Conservation (phyloP, 1,140 invertebrate genomes). For the Adelges cooleyi region DNA sequence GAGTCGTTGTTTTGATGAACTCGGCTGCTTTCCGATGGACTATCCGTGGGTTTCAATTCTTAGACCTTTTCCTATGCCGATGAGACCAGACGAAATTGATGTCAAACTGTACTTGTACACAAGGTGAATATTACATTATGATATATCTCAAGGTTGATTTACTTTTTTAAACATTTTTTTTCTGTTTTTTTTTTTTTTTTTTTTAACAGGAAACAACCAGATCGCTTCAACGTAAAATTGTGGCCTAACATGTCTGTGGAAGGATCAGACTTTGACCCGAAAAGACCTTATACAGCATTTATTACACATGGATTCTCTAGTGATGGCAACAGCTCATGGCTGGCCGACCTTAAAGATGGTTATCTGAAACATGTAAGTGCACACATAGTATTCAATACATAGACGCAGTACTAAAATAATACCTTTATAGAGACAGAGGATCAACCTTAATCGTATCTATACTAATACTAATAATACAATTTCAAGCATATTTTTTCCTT, state of each 20-base stretch:
- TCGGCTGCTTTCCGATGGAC: slow-evolving; percentile 35
- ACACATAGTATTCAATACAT: not conserved
- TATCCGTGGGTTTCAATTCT: slow-evolving; percentile 34
- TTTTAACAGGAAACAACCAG: slow-evolving; percentile 25
- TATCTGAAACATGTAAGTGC: slow-evolving; percentile 34
- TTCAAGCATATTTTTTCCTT: too few species aligned
- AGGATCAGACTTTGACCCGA: slow-evolving; percentile 31
- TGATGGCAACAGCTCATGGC: slow-evolving; percentile 33
- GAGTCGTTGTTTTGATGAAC: slow-evolving; percentile 35
- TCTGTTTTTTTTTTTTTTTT: not conserved
- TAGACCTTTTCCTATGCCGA: slow-evolving; percentile 34
- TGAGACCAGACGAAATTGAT: slow-evolving; percentile 32
- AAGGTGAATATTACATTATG: slow-evolving; percentile 29
- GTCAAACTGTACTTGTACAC: slow-evolving; percentile 32
- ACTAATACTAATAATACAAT: too few species aligned
- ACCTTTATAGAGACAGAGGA: too few species aligned
- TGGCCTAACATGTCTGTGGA: slow-evolving; percentile 33
- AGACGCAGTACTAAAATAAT: not conserved
- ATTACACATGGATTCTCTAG: slow-evolving; percentile 36
- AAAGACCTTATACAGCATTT: slow-evolving; percentile 31
- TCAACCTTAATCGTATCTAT: too few species aligned
- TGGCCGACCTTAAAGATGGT: slow-evolving; percentile 34
- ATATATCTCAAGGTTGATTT: not conserved
- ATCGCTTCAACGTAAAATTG: slow-evolving; percentile 24
- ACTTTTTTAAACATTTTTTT: not conserved